phyloP scores from a whole-genome alignment of 2,113 vertebrate genomes.

The Tupaia tana region DNA sequence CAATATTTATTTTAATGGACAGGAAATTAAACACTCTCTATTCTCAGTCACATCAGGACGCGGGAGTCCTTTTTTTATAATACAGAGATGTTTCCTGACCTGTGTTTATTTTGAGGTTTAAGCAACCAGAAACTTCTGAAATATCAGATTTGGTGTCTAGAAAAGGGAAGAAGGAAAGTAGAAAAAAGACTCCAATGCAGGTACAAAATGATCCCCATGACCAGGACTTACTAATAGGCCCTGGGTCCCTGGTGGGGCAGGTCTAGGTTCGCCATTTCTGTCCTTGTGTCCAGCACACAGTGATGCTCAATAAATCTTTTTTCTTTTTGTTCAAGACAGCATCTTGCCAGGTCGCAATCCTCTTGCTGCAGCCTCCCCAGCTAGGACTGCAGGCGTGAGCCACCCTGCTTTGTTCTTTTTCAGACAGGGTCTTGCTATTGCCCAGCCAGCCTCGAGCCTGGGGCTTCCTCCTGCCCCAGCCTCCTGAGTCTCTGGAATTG shows the following conservation, averaged over 20 bases:
- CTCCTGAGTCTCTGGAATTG: too few relatives aligned
- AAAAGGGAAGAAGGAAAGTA: background rate
- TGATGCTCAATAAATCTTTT: slow-evolving; percentile 29
- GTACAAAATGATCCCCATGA: background rate
- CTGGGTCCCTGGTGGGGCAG: background rate
- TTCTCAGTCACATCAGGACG: slow-evolving; percentile 60
- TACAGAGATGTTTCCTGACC: slow-evolving; percentile 40
- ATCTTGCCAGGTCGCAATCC: too few relatives aligned
- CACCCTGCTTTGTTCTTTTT: too few relatives aligned
- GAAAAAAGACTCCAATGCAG: background rate
- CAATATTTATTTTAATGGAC: slow-evolving; percentile 52
- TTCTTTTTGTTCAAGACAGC: too few relatives aligned
- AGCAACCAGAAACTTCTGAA: slow-evolving; percentile 45
- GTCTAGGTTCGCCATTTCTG: background rate
- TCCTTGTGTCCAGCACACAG: background rate
- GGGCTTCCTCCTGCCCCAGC: too few relatives aligned
- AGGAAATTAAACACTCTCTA: slow-evolving; percentile 67
- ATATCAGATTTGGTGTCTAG: background rate
- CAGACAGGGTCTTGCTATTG: too few relatives aligned
- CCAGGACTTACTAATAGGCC: background rate
- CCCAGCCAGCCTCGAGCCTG: too few relatives aligned
- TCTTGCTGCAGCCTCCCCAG: too few relatives aligned
- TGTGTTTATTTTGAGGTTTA: slow-evolving; percentile 42
- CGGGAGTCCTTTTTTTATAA: slow-evolving; percentile 33
- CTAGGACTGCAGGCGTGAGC: too few relatives aligned